Conservation (phyloP, 2,113 vertebrate genomes). For the Corydoras maculifer region DNA sequence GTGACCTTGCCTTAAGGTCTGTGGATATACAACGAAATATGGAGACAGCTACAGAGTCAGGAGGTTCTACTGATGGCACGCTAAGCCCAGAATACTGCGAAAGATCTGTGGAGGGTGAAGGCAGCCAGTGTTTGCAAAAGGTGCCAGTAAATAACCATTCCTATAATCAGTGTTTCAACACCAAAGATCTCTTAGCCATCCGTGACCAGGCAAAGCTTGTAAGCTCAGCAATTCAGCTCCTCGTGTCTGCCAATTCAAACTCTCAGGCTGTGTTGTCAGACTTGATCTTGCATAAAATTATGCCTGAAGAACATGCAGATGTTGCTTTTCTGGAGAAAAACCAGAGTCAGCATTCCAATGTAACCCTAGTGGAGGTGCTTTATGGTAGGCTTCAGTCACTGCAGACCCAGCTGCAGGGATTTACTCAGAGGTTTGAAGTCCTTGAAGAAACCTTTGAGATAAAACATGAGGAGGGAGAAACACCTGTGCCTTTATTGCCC, state of each 20-base stretch:
- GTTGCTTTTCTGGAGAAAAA: conserved; percentile 72
- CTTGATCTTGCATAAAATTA: conserved; percentile 71
- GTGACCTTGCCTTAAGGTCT: conserved; percentile 86
- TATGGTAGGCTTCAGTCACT: conserved; percentile 78
- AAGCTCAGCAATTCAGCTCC: conserved; percentile 83
- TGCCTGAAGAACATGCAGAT: conserved; percentile 70
- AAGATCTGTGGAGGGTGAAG: conserved; percentile 59
- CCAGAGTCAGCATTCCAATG: conserved; percentile 63
- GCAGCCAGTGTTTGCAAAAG: conserved; percentile 51
- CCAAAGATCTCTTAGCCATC: conserved; percentile 79
- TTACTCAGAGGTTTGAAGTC: conserved; percentile 76
- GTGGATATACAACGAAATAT: conserved; percentile 71
- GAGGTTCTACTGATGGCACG: conserved; percentile 84
- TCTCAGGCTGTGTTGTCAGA: conserved; percentile 61
- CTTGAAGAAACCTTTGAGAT: conserved; percentile 58
- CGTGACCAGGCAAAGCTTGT: conserved; percentile 83
- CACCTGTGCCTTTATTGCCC: conserved; percentile 44
- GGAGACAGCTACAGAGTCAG: conserved; percentile 85
- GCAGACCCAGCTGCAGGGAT: conserved; percentile 80
- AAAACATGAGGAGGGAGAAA: conserved; percentile 64
- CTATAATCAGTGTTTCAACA: conserved; percentile 59
- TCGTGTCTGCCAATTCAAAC: conserved; percentile 80
- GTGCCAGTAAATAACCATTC: not conserved
- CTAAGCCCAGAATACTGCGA: conserved; percentile 69
- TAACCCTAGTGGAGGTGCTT: conserved; percentile 78